A percentile compares a stretch with the other conserved stretches of the same genome.
These are phyloP conservation scores for Rhinogobio ventralis DNA, from an alignment of 2,797 vertebrate species.

Conservation along the genomic window DNA sequence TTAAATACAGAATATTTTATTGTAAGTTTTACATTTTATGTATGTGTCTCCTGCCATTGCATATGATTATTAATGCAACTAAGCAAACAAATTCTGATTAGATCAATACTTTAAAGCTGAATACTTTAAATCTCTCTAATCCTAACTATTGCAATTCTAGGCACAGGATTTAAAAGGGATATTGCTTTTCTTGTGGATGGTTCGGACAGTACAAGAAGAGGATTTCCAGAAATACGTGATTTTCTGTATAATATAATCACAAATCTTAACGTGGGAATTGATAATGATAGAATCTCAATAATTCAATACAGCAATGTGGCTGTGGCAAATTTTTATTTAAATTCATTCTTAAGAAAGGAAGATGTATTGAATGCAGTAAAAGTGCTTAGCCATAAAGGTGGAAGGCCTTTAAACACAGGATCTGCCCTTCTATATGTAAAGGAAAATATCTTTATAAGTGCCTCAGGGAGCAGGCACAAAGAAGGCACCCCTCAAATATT, in stretches of 20 bases:
- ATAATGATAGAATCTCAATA: slow-evolving; percentile 69
- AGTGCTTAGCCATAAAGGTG: slow-evolving; percentile 69
- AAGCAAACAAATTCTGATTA: not conserved
- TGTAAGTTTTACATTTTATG: not conserved
- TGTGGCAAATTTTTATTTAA: slow-evolving; percentile 70
- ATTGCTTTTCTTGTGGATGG: slow-evolving; percentile 75
- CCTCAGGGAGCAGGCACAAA: slow-evolving; percentile 67
- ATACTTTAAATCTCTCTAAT: slow-evolving; percentile 9
- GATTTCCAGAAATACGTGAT: slow-evolving; percentile 67
- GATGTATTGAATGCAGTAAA: slow-evolving; percentile 67
- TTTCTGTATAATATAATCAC: slow-evolving; percentile 68
- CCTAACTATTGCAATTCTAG: slow-evolving; percentile 52
- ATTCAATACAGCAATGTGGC: slow-evolving; percentile 72
- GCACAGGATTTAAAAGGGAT: slow-evolving; percentile 63
- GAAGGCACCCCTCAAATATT: slow-evolving; percentile 66
- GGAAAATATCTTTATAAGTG: slow-evolving; percentile 65
- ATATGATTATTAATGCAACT: not conserved
- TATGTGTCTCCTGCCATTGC: not conserved
- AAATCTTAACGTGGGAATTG: slow-evolving; percentile 65
- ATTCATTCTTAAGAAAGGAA: slow-evolving; percentile 70
- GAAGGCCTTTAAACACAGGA: slow-evolving; percentile 68
- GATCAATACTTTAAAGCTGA: not conserved
- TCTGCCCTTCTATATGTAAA: slow-evolving; percentile 67
- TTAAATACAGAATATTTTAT: not conserved
- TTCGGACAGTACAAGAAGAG: slow-evolving; percentile 69